phyloP scores from a whole-genome alignment of 1,140 invertebrate genomes.

The Pseudomyrmex sp. region DNA sequence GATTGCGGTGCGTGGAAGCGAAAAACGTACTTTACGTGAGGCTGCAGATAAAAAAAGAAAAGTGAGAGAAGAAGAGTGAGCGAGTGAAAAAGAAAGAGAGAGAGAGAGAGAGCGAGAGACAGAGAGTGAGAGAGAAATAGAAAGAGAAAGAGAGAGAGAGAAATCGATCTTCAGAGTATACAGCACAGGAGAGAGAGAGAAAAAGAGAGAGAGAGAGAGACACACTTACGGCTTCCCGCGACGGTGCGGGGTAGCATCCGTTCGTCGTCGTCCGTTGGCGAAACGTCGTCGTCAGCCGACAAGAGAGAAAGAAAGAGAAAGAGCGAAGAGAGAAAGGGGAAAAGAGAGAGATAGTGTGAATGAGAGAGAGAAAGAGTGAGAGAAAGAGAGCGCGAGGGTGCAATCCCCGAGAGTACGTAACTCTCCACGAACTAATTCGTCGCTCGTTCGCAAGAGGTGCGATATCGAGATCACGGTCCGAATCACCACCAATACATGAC shows the following conservation, averaged over 20 bases:
- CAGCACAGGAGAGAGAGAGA: constrained; percentile 21
- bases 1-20: constrained; percentile 31
- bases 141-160: background rate
- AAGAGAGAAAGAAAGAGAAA: constrained; percentile 5
- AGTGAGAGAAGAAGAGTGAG: constrained; percentile 26
- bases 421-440: too few relatives aligned
- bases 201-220: constrained; percentile 16
- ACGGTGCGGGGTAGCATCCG: constrained; percentile 44
- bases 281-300: constrained; percentile 38
- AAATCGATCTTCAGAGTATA: too few relatives aligned
- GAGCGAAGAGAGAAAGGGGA: constrained; percentile 29
- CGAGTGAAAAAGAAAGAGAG: too few relatives aligned
- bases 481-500: background rate
- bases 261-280: constrained; percentile 43
- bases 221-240: constrained; percentile 60
- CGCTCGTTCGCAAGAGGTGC: background rate
- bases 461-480: constrained; percentile 32
- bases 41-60: constrained; percentile 38
- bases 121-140: background rate
- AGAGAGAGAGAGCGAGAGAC: background rate
- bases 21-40: constrained; percentile 46
- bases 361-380: background rate
- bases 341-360: background rate
- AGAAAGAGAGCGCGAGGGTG: background rate
- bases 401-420: too few relatives aligned